Percentiles rank a stretch among this genome's conserved stretches.
These are phyloP conservation scores for Nannobrachium achirus DNA, from an alignment of 2,113 vertebrate species.

Conservation along the genomic window DNA sequence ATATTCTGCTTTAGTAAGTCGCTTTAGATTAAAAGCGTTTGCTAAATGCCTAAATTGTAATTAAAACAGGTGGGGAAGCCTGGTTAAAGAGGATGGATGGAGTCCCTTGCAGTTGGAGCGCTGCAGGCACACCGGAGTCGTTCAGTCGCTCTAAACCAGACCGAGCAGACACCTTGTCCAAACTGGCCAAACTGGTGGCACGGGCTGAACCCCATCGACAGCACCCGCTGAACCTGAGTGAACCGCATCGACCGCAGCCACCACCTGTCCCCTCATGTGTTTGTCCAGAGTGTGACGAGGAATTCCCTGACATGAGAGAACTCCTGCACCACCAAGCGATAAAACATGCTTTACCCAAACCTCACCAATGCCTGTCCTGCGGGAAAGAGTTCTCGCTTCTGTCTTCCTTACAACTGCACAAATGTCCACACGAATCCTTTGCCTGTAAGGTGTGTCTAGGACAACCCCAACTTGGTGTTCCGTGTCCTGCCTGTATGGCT, in stretches of 20 bases:
- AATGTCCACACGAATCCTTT: conserved; percentile 28
- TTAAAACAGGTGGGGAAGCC: conserved; percentile 15
- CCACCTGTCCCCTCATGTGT: conserved; percentile 9
- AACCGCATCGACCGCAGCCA: background rate
- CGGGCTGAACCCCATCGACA: conserved; percentile 52
- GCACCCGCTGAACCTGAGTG: conserved; percentile 10
- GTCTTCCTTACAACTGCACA: conserved; percentile 73
- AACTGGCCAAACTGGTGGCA: conserved; percentile 70
- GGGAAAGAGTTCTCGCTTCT: conserved; percentile 68
- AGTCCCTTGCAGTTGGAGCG: conserved; percentile 59
- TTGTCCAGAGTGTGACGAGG: conserved; percentile 63
- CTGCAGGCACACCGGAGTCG: conserved; percentile 48
- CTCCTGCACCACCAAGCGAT: conserved; percentile 63
- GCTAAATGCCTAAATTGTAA: no score
- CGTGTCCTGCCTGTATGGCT: conserved; percentile 28
- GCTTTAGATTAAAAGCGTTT: no score
- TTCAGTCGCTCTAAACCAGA: conserved; percentile 43
- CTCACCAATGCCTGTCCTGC: conserved; percentile 67
- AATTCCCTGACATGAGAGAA: conserved; percentile 42
- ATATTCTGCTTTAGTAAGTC: no score
- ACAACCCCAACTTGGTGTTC: conserved; percentile 20
- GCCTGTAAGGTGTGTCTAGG: conserved; percentile 45
- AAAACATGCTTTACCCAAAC: conserved; percentile 64
- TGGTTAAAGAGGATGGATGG: conserved; percentile 69
- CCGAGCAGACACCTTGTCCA: conserved; percentile 60